phyloP scores from a whole-genome alignment of 2,113 vertebrate genomes.

The Amblyornis subalaris region DNA sequence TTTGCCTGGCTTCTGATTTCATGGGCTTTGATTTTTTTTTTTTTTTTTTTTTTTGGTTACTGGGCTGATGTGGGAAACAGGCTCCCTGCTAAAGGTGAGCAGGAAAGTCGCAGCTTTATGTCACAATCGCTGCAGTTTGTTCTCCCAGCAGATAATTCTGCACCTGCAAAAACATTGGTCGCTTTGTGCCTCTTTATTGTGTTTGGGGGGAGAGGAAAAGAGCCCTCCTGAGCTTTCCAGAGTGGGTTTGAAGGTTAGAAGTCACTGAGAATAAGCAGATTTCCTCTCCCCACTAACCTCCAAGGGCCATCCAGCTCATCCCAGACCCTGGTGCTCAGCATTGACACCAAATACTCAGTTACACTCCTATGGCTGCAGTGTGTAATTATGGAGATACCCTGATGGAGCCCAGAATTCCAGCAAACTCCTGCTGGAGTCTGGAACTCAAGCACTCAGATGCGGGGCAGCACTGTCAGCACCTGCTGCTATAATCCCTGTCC shows the following conservation, averaged over 20 bases:
- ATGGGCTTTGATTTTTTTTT: neutral
- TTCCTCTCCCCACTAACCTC: neutral
- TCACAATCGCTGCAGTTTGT: neutral
- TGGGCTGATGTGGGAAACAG: neutral
- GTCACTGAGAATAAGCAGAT: slow-evolving; percentile 10
- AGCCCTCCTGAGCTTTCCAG: neutral
- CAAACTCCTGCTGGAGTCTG: neutral
- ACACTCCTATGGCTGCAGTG: rapidly evolving
- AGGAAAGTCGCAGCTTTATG: neutral
- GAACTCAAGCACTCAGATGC: neutral
- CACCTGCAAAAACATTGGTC: slow-evolving; percentile 41
- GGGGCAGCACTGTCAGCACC: neutral
- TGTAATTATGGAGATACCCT: neutral
- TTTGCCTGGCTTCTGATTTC: neutral
- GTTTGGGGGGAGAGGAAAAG: neutral
- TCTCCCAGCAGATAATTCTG: slow-evolving; percentile 7
- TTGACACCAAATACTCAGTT: neutral
- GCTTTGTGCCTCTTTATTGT: neutral
- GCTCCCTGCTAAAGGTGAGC: neutral
- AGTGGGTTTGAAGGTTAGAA: neutral
- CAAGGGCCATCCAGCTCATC: neutral
- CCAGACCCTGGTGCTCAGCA: neutral
- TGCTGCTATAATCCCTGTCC: neutral
- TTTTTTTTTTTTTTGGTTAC: neutral
- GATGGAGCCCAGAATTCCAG: neutral